A percentile compares a stretch with the other conserved stretches of the same genome.
These are phyloP conservation scores for Selene dorsalis DNA, from an alignment of 2,797 vertebrate genomes.

Conservation along the genomic window DNA sequence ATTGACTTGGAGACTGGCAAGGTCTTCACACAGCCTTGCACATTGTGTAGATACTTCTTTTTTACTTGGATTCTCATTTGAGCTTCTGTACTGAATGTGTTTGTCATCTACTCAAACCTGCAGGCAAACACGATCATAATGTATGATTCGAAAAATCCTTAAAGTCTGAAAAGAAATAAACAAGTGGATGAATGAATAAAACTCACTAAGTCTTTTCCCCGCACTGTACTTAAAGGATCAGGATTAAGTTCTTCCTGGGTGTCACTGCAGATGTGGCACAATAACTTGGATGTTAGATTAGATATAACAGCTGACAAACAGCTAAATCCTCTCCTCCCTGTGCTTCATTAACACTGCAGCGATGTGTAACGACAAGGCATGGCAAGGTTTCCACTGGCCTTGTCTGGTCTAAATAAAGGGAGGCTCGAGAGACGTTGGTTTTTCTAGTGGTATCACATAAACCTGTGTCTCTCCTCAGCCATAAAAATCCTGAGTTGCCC, in stretches of 20 bases:
- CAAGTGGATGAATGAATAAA: background rate
- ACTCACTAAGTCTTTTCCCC: conserved; percentile 19
- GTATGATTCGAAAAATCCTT: background rate
- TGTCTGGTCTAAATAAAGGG: conserved; percentile 34
- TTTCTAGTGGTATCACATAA: conserved; percentile 29
- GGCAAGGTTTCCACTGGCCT: conserved; percentile 26
- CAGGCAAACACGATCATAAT: background rate
- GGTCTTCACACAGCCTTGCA: conserved; percentile 6
- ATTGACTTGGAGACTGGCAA: background rate
- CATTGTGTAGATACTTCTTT: background rate
- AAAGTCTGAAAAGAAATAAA: background rate
- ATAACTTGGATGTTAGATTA: conserved; percentile 72
- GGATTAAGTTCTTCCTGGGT: conserved; percentile 67
- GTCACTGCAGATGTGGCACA: conserved; percentile 54
- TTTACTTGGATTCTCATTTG: background rate
- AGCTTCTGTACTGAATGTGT: background rate
- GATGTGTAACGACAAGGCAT: conserved; percentile 39
- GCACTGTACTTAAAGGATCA: conserved; percentile 26
- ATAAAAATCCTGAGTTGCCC: conserved; percentile 34
- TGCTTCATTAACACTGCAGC: conserved; percentile 47
- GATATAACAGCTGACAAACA: conserved; percentile 71
- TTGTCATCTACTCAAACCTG: conserved; percentile 22
- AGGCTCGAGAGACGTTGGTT: conserved; percentile 2
- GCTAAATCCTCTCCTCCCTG: conserved; percentile 72
- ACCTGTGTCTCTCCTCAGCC: conserved; percentile 41